Base-by-base conservation (phyloP, 2,888 invertebrate species). In the Mythimna impura region DNA sequence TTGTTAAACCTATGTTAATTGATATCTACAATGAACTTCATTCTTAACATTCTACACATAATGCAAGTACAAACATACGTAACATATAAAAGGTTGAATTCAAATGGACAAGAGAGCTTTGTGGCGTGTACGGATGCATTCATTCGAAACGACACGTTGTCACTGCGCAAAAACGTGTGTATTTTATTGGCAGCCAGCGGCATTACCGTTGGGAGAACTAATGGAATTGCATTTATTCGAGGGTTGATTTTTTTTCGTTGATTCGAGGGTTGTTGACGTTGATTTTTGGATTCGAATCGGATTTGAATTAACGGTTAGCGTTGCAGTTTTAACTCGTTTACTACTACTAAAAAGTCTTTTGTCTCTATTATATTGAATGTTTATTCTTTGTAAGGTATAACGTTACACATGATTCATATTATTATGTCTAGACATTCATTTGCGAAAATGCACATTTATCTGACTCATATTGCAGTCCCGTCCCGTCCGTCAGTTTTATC, bases 171-270 rank as follows among this genome's bases (percentile, higher is more conserved):
- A 77, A 77, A 71, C 84, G 47, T 54, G 66, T 65, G 69, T 61
- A 81, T 76, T 73, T 81, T 76, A 78, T 81, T 86, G 75, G 78
- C 81, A 78, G 58, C 43, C 61, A 52, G 54, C 71, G 71, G 66
- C 72, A 70, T 77, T 80, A 50, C 36, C 47, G 52, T 62, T 68
- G 54, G 47, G 8, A 50, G 17, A 34, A 58, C 57, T 43, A 74
- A 74, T 80, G 57, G 47, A 62, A 72, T 80, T 78, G 47, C 67
- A 78, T 69, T 57, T 69, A 55, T 82, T 61, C 36, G 36, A 57
- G 36, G 9, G 65, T 55, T 81, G 63, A 36, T 80, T 66, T 25
- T 25, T 25, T 25, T 25, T 25, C 25, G 25, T 25, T 25, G 25
- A 55, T 82, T 61, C 36, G 36, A 57, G 36, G 9, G 65, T 55